These are phyloP conservation scores for Drosophila mercatorum DNA, from an alignment of 2,888 invertebrate genomes.

Conservation along the genomic window DNA sequence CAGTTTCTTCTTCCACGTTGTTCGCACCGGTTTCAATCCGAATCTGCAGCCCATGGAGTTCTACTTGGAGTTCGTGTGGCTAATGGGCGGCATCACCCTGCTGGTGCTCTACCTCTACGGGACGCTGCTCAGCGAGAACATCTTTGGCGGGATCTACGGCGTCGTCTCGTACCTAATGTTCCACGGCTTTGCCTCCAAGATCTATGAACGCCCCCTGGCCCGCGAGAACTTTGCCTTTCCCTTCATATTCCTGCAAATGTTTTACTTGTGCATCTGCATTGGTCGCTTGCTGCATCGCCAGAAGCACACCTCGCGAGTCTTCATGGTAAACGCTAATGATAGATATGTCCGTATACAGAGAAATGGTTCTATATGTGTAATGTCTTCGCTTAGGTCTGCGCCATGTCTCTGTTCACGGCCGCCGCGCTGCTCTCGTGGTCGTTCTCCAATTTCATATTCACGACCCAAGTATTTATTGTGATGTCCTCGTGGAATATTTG, in stretches of 20 bases:
- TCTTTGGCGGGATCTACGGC: conserved; percentile 90
- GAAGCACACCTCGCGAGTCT: conserved; percentile 63
- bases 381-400: conserved; percentile 67
- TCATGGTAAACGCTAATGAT: conserved; percentile 48
- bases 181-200: conserved; percentile 92
- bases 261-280: conserved; percentile 87
- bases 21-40: conserved; percentile 68
- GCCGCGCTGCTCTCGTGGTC: conserved; percentile 88
- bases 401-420: conserved; percentile 81
- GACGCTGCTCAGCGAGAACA: conserved; percentile 88
- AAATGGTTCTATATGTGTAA: too few species aligned
- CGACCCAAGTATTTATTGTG: conserved; percentile 90
- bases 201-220: conserved; percentile 94
- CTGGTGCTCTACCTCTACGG: conserved; percentile 89
- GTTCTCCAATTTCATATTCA: conserved; percentile 93
- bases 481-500: conserved; percentile 88
- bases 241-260: conserved; percentile 90
- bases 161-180: conserved; percentile 91
- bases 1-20: conserved; percentile 80
- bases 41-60: conserved; percentile 90
- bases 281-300: conserved; percentile 78
- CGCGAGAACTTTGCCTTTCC: conserved; percentile 95
- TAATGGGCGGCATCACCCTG: conserved; percentile 89
- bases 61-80: conserved; percentile 92
- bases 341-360: too few species aligned